phyloP scores from a whole-genome alignment of 2,113 vertebrate genomes.

The Tretioscincus oriximinensis region DNA sequence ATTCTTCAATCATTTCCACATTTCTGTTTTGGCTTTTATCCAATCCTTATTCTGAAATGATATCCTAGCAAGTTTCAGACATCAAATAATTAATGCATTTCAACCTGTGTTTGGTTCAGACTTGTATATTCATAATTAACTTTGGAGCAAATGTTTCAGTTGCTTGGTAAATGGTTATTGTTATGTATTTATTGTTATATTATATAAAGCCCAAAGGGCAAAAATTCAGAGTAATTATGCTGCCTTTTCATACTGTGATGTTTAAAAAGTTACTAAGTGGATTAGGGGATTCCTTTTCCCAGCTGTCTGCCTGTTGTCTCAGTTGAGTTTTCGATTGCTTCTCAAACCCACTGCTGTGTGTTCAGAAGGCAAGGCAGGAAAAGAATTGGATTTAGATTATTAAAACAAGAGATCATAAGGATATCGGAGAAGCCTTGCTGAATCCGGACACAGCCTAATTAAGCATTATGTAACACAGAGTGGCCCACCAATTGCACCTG shows the following conservation, averaged over 20 bases:
- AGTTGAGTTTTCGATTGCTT: neutral
- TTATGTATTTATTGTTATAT: conserved; percentile 1
- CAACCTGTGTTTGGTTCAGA: conserved; percentile 9
- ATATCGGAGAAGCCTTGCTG: too few species aligned
- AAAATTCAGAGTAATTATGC: neutral
- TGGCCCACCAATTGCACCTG: too few species aligned
- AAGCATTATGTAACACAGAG: too few species aligned
- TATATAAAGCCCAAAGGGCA: neutral
- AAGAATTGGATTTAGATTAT: too few species aligned
- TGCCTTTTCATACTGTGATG: neutral
- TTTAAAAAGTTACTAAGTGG: neutral
- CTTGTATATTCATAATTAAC: neutral
- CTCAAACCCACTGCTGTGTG: neutral
- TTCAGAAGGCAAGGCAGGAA: too few species aligned
- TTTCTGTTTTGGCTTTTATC: neutral
- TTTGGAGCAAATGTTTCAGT: conserved; percentile 2
- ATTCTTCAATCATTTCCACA: neutral
- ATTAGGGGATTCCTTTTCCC: neutral
- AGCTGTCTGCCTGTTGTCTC: neutral
- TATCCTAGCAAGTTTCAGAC: conserved; percentile 12
- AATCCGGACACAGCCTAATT: too few species aligned
- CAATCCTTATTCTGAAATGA: neutral
- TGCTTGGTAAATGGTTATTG: conserved; percentile 10
- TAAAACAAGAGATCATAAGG: too few species aligned
- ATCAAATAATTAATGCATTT: conserved; percentile 14